Evolutionary conservation across 1,140 invertebrate species (phyloP).

Genomic region (Diprion similis): DNA sequence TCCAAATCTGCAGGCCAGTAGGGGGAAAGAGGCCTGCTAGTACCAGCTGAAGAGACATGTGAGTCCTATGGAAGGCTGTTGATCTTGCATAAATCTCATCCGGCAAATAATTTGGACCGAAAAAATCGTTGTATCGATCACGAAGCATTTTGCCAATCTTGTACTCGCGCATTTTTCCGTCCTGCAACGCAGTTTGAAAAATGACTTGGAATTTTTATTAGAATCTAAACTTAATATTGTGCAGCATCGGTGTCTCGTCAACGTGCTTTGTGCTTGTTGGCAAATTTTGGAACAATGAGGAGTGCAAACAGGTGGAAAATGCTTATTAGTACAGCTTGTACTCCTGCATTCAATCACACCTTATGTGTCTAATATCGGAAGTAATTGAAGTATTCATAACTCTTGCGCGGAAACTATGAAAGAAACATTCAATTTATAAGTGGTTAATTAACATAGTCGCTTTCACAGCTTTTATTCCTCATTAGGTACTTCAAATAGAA

Average conservation of each 20-base stretch:
- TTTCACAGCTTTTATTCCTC: too few species aligned
- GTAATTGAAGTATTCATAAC: too few species aligned
- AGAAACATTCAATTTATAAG: too few species aligned
- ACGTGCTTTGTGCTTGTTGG: neutral
- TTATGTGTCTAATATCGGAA: too few species aligned
- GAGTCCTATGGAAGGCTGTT: conserved; percentile 67
- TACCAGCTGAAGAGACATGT: conserved; percentile 76
- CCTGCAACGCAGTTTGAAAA: conserved; percentile 44
- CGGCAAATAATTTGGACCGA: conserved; percentile 64
- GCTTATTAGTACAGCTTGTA: too few species aligned
- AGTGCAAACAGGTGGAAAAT: too few species aligned
- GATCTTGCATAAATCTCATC: conserved; percentile 62
- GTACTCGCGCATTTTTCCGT: conserved; percentile 67
- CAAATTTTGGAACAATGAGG: too few species aligned
- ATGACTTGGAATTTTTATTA: neutral
- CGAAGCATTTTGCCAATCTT: conserved; percentile 67
- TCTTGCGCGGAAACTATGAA: too few species aligned
- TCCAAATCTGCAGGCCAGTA: conserved; percentile 64
- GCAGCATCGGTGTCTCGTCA: neutral
- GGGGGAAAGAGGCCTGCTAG: conserved; percentile 75
- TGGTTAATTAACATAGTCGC: too few species aligned
- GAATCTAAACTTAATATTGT: conserved; percentile 16
- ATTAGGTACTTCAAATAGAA: too few species aligned
- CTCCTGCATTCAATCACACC: too few species aligned
- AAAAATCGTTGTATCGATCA: conserved; percentile 63